Conservation (phyloP, 2,888 invertebrate genomes). For the Neocrepidodera transversa region DNA sequence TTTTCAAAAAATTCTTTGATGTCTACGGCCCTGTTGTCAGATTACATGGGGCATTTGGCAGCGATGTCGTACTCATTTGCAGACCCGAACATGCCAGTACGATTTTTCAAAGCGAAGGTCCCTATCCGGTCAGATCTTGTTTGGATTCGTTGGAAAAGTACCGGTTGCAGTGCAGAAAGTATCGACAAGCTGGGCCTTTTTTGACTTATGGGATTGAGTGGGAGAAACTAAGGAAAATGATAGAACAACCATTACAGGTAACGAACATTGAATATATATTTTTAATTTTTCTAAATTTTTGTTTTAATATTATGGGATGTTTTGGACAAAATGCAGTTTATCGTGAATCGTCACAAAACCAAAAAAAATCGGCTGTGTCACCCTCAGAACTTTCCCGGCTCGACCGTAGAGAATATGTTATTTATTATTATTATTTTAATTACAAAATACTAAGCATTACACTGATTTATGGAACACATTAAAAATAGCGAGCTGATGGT, state of each 20-base stretch:
- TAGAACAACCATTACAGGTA: slow-evolving; percentile 62
- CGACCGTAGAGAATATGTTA: no score
- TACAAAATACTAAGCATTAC: no score
- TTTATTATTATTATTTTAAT: no score
- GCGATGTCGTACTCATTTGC: slow-evolving; percentile 69
- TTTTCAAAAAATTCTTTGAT: slow-evolving; percentile 61
- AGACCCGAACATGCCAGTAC: slow-evolving; percentile 71
- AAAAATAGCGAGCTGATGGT: no score
- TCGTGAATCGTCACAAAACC: no score
- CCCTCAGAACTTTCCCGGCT: no score
- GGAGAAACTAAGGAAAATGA: slow-evolving; percentile 63
- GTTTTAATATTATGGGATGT: no score
- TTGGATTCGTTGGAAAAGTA: slow-evolving; percentile 72
- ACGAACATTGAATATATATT: no score
- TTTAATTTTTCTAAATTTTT: no score
- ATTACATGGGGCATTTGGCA: slow-evolving; percentile 69
- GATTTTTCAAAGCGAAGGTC: slow-evolving; percentile 68
- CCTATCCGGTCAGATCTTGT: slow-evolving; percentile 67
- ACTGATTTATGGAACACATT: no score
- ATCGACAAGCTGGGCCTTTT: slow-evolving; percentile 65
- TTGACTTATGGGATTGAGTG: slow-evolving; percentile 67
- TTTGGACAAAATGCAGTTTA: no score
- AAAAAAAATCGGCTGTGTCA: no score
- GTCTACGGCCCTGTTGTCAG: slow-evolving; percentile 72
- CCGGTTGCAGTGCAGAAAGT: slow-evolving; percentile 65